Percentiles rank a stretch among this genome's conserved stretches.
Evolutionary conservation across 2,888 invertebrate genomes (phyloP).

Genomic region (Charanyca ferruginea): DNA sequence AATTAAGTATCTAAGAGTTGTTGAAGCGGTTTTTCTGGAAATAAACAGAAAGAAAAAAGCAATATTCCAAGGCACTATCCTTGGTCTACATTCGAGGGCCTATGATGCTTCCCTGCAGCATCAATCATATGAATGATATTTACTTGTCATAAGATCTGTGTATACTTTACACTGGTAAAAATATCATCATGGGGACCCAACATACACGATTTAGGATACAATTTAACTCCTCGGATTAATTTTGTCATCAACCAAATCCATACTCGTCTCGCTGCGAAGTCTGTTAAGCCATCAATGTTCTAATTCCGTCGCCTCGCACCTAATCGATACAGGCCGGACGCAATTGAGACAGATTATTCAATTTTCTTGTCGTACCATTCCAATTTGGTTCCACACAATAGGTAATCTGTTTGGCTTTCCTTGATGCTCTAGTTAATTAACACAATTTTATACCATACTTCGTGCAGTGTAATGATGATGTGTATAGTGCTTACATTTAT

Average conservation of each 20-base stretch:
- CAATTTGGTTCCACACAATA: conserved; percentile 31
- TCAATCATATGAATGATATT: neutral
- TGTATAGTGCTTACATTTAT: too few species aligned
- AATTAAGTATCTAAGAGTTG: neutral
- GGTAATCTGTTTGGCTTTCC: conserved; percentile 26
- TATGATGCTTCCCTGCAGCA: conserved; percentile 9
- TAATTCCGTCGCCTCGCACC: conserved; percentile 17
- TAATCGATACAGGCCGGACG: conserved; percentile 33
- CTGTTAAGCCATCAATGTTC: conserved; percentile 15
- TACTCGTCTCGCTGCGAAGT: neutral
- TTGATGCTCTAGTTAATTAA: conserved; percentile 12
- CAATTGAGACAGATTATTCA: conserved; percentile 46
- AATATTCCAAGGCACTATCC: neutral
- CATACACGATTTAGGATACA: neutral
- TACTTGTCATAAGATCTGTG: neutral
- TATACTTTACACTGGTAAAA: neutral
- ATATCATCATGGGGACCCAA: neutral
- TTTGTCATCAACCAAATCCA: neutral
- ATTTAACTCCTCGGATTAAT: neutral
- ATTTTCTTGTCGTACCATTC: conserved; percentile 43
- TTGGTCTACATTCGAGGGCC: neutral
- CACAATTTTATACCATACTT: neutral
- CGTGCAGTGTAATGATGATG: neutral
- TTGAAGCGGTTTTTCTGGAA: neutral
- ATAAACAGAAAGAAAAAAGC: conserved; percentile 1